Percentiles rank a stretch among this genome's conserved stretches.
Evolutionary conservation across 2,888 invertebrate species (phyloP).

Genomic region (Acanthoscelides obtectus): DNA sequence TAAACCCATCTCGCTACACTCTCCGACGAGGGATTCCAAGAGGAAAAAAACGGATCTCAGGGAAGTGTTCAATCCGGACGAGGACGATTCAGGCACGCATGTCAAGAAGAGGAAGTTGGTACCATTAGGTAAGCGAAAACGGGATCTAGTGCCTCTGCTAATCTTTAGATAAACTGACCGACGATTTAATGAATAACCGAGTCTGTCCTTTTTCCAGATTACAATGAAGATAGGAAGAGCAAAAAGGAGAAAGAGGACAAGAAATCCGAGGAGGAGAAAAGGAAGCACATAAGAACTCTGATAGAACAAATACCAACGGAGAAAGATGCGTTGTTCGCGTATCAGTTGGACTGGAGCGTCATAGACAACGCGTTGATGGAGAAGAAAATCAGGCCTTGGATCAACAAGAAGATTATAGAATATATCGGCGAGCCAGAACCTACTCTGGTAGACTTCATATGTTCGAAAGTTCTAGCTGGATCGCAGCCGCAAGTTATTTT

Average conservation of each 20-base stretch:
- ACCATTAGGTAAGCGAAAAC: constrained; percentile 57
- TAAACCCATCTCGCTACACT: constrained; percentile 46
- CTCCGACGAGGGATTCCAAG: constrained; percentile 49
- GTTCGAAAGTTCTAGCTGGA: constrained; percentile 93
- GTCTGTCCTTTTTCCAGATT: constrained; percentile 46
- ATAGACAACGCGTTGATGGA: constrained; percentile 80
- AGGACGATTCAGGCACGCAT: constrained; percentile 57
- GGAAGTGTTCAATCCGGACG: constrained; percentile 83
- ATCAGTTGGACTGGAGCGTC: constrained; percentile 84
- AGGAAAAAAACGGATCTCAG: constrained; percentile 73
- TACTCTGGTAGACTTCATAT: constrained; percentile 98
- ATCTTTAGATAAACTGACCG: too few relatives aligned
- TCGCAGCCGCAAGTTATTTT: constrained; percentile 91
- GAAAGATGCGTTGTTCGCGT: constrained; percentile 93
- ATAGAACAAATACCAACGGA: constrained; percentile 98
- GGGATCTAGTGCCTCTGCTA: neutral
- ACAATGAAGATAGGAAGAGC: constrained; percentile 54
- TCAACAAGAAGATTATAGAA: constrained; percentile 98
- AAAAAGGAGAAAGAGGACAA: constrained; percentile 48
- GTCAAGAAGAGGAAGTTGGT: constrained; percentile 74
- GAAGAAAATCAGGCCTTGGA: constrained; percentile 97
- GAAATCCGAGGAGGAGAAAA: constrained; percentile 86
- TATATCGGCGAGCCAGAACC: constrained; percentile 99
- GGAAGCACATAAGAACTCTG: constrained; percentile 92
- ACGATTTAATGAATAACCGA: neutral